phyloP scores from a whole-genome alignment of 1,140 invertebrate species.

The Colletes gigas region DNA sequence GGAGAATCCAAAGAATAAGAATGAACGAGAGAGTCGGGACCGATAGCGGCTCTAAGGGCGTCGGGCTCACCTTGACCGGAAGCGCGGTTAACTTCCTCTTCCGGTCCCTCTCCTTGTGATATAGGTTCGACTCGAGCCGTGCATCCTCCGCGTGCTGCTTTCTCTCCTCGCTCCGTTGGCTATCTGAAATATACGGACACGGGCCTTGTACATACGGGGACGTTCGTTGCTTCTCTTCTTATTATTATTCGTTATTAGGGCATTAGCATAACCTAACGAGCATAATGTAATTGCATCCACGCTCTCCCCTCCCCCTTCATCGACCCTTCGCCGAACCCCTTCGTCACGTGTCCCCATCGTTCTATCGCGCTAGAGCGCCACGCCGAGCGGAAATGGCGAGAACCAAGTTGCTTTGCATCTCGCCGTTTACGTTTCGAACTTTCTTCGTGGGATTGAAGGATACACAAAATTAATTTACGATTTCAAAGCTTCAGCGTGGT shows the following conservation, averaged over 20 bases:
- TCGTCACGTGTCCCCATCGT: no score
- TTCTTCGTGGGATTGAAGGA: no score
- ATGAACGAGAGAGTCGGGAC: constrained; percentile 39
- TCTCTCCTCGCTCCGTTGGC: constrained; percentile 81
- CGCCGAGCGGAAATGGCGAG: no score
- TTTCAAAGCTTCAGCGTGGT: no score
- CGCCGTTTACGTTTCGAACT: no score
- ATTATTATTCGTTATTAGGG: constrained; percentile 77
- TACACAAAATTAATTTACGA: no score
- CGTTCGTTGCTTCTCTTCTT: constrained; percentile 68
- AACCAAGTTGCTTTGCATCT: no score
- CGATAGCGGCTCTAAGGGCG: constrained; percentile 68
- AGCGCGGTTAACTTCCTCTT: constrained; percentile 81
- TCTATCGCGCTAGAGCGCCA: neutral
- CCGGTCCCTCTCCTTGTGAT: constrained; percentile 79
- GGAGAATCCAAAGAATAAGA: constrained; percentile 21
- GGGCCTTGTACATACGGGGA: constrained; percentile 61
- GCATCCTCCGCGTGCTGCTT: constrained; percentile 79
- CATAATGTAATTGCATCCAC: constrained; percentile 71
- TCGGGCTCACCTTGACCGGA: constrained; percentile 79
- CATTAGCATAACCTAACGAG: constrained; percentile 78
- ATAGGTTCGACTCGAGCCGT: constrained; percentile 74
- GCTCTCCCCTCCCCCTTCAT: neutral
- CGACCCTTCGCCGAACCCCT: no score
- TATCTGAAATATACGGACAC: constrained; percentile 79